These are phyloP conservation scores for Mya arenaria DNA, from an alignment of 1,140 invertebrate species.

Conservation along the genomic window DNA sequence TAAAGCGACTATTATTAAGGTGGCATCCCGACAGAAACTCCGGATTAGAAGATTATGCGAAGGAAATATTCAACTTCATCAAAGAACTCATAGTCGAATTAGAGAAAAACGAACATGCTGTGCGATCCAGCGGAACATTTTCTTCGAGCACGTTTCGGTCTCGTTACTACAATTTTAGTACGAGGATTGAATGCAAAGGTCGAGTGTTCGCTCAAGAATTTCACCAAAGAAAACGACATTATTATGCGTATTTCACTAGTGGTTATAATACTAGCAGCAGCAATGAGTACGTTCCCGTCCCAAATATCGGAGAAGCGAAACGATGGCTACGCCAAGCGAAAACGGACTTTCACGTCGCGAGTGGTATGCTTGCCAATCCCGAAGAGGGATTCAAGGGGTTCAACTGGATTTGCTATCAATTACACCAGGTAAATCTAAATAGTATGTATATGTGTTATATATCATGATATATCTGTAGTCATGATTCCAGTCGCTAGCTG, in stretches of 20 bases:
- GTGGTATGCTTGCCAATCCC: conserved; percentile 43
- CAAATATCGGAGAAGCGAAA: conserved; percentile 59
- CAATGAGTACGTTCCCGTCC: background rate
- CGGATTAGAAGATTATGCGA: conserved; percentile 67
- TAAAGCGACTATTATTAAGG: conserved; percentile 72
- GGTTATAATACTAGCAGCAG: no score
- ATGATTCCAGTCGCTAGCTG: no score
- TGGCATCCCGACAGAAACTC: conserved; percentile 80
- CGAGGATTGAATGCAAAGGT: background rate
- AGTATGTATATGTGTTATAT: no score
- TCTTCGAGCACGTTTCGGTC: background rate
- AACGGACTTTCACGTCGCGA: conserved; percentile 61
- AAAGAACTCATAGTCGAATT: conserved; percentile 46
- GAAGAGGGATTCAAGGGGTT: conserved; percentile 40
- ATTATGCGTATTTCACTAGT: background rate
- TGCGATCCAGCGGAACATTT: background rate
- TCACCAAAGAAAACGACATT: background rate
- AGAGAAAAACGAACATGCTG: conserved; percentile 23
- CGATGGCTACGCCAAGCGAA: conserved; percentile 70
- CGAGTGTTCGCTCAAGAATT: background rate
- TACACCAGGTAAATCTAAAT: conserved; percentile 60
- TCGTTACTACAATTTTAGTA: background rate
- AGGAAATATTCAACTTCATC: conserved; percentile 70
- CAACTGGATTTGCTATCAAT: conserved; percentile 73
- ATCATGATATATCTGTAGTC: no score